phyloP scores from a whole-genome alignment of 2,797 vertebrate species.

The Acanthurus leucopareius region DNA sequence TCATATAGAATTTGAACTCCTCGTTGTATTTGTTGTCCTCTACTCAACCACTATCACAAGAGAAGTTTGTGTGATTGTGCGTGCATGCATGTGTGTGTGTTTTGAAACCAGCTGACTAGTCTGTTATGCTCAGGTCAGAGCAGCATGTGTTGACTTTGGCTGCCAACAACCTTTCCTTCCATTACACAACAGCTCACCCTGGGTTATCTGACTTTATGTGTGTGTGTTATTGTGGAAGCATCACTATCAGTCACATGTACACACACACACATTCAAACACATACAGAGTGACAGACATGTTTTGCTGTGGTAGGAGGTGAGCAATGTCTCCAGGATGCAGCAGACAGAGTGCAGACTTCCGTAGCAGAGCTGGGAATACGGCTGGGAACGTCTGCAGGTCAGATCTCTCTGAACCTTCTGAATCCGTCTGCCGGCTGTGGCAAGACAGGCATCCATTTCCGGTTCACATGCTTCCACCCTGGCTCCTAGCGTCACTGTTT shows the following conservation, averaged over 20 bases:
- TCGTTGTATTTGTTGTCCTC: constrained; percentile 15
- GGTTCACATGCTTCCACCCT: constrained; percentile 77
- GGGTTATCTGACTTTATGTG: constrained; percentile 69
- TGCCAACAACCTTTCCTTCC: constrained; percentile 53
- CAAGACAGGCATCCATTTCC: constrained; percentile 74
- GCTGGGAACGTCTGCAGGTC: constrained; percentile 78
- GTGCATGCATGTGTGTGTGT: constrained; percentile 35
- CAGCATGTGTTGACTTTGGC: constrained; percentile 75
- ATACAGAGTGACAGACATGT: constrained; percentile 53
- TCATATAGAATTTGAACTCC: background rate
- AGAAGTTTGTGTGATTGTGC: constrained; percentile 5
- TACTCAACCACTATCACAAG: constrained; percentile 27
- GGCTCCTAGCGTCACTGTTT: constrained; percentile 40
- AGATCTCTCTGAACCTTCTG: constrained; percentile 68
- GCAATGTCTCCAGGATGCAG: constrained; percentile 74
- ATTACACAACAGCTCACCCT: constrained; percentile 69
- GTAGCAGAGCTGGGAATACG: constrained; percentile 52
- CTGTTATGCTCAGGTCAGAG: constrained; percentile 60
- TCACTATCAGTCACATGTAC: constrained; percentile 50
- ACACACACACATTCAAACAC: constrained; percentile 25
- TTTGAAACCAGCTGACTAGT: constrained; percentile 64
- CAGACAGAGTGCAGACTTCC: constrained; percentile 75
- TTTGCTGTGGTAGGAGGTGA: constrained; percentile 72
- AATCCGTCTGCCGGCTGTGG: constrained; percentile 58
- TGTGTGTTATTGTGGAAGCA: constrained; percentile 42